Base-by-base conservation (phyloP, 2,113 vertebrate species). In the Paramormyrops kingsleyae region DNA sequence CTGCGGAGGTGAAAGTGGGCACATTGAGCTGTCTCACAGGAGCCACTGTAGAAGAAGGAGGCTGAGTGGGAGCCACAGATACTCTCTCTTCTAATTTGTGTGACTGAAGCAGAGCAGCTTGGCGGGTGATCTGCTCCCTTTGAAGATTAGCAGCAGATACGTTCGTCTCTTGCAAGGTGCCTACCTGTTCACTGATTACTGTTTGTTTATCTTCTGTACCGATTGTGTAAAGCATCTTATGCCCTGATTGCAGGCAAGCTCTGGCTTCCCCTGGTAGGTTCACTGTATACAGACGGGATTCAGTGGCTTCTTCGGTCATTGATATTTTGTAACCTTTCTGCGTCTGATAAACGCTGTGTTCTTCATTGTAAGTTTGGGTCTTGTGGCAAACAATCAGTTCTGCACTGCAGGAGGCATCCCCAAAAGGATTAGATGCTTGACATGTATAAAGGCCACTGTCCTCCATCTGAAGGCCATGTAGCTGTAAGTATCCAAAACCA, bases 381-480 rank as follows among this genome's bases (percentile, higher is more conserved):
- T 95, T 94, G 5, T 49, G 89, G 56, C 95, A 83, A 44, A 97
- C 95, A 19, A 94, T 88, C 24, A 98, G 94, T 92, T 98, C 95
- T 49, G 97, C 97, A 4, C 94, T 91, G 91, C 96, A 97, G 0
- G 92, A 92, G 3, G 94, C 94, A 89, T 97, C 94, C 0, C 98
- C 98, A 74, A 96, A 92, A 2, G 74, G 12, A 17, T 96, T 99
- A 89, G 93, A 87, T 0, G 97, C 97, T 91, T 92, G 96, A 90
- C 97, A 99, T 0, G 91, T 92, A 42, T 98, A 98, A 62, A 96
- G 66, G 1, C 97, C 97, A 1, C 94, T 84, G 27, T 98, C 96
- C 39, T 96, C 94, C 24, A 93, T 91, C 91, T 93, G 88, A 44
- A 97, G 95, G 10, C 93, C 91, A 35, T 91, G 91, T 56, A 98